A percentile compares a stretch with the other conserved stretches of the same genome.
These are phyloP conservation scores for Lonchura striata DNA, from an alignment of 2,113 vertebrate genomes.

Conservation along the genomic window DNA sequence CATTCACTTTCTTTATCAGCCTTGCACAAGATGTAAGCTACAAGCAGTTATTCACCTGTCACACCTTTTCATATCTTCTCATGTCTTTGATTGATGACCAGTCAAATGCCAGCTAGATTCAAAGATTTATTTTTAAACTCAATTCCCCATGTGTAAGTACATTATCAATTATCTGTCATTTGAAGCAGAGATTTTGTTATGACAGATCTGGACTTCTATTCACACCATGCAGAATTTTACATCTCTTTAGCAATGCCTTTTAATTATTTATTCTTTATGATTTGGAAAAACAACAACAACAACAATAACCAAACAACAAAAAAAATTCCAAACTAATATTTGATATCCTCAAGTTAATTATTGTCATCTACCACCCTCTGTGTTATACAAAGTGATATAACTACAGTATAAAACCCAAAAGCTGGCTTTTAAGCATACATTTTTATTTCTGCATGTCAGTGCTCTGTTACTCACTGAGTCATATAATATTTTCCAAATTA, in stretches of 20 bases:
- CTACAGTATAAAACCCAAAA: background rate
- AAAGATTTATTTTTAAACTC: conserved; percentile 38
- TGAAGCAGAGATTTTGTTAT: background rate
- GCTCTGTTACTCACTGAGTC: background rate
- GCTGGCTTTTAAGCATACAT: background rate
- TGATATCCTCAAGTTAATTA: background rate
- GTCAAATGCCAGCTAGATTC: conserved; percentile 35
- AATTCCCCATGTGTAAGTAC: background rate
- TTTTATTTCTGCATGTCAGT: background rate
- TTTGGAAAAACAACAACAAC: background rate
- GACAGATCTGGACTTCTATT: conserved; percentile 1
- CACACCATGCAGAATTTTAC: background rate
- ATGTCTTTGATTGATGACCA: conserved; percentile 1
- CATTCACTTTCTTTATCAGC: background rate
- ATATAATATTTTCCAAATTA: background rate
- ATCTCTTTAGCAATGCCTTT: background rate
- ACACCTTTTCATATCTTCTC: background rate
- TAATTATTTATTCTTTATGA: background rate
- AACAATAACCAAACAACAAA: background rate
- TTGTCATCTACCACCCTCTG: background rate
- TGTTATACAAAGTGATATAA: background rate
- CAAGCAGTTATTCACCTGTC: background rate
- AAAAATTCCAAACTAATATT: background rate
- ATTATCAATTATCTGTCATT: background rate
- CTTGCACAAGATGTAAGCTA: background rate